These are phyloP conservation scores for Alca torda DNA, from an alignment of 2,797 vertebrate genomes.

Conservation along the genomic window DNA sequence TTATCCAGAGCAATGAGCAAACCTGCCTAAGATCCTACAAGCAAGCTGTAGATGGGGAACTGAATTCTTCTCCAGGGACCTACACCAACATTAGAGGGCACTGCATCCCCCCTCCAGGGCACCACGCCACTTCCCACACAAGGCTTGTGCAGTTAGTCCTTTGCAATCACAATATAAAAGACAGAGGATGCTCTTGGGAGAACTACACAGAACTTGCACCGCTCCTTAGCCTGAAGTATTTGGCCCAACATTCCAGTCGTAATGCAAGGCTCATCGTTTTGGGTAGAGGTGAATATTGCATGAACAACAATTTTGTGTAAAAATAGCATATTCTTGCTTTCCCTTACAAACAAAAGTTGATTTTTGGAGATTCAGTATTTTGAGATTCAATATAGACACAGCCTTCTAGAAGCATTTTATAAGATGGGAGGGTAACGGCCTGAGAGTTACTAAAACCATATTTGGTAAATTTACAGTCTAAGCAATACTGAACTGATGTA, in stretches of 20 bases:
- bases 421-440: not conserved
- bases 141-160: too few relatives aligned
- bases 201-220: accelerated
- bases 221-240: not conserved
- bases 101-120: not conserved
- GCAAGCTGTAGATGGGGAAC: not conserved
- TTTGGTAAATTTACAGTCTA: not conserved
- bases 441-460: not conserved
- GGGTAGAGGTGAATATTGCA: not conserved
- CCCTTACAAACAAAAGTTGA: not conserved
- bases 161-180: not conserved
- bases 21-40: not conserved
- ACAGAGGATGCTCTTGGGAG: accelerated
- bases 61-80: not conserved
- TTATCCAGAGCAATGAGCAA: not conserved
- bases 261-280: not conserved
- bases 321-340: not conserved
- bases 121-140: not conserved
- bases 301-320: not conserved
- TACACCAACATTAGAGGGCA: too few relatives aligned
- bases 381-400: not conserved
- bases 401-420: not conserved
- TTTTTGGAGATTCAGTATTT: not conserved
- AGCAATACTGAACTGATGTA: not conserved
- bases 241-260: not conserved